Evolutionary conservation across 1,140 invertebrate species (phyloP), one percentile per base, ranked within the genome.

Genomic region (Apis laboriosa): DNA sequence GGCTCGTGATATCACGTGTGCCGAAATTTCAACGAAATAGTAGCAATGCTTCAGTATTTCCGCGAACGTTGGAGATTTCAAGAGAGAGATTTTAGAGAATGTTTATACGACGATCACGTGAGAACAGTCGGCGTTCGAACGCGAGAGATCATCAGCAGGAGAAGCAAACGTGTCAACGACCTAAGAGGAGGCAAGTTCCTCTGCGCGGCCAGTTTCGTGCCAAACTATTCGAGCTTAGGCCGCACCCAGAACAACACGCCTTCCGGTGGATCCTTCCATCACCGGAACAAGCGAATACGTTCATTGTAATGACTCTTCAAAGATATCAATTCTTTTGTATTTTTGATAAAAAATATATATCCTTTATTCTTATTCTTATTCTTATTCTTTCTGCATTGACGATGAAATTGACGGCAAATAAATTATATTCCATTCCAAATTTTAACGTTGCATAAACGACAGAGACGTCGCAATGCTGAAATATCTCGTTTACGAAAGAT

Each of bases 161-260:
- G 71, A 77, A 72, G 34, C 67, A 53, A 77, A 55, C 51, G 72
- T 86, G 86, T 87, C 86, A 87, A 87, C 72, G 86, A 87, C 85
- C 85, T 13, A 56, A 17, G 61, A 58, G 43, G 43, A 58, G 55
- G 34, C 24, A 12, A 68, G 28, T 34, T 80, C 51, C 75, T 24
- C n/a, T 53, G 71, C 49, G 49, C 66, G 66, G 43, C 21, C 66
- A 80, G 74, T 73, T 63, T 77, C 83, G 86, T 86, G 84, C 88
- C 84, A 86, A 86, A 89, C 84, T 84, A 83, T 89, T 85, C 55
- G 73, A 81, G 80, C 68, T 81, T 81, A 80, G 66, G 74, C 85
- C 84, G 84, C 85, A 75, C 85, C 84, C 84, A 86, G 51, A 34
- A 67, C 55, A 55, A 58, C 34, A 7, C 53, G 77, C 61, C 75